Conservation (phyloP, 2,797 vertebrate genomes). For the Sebastolobus alascanus region DNA sequence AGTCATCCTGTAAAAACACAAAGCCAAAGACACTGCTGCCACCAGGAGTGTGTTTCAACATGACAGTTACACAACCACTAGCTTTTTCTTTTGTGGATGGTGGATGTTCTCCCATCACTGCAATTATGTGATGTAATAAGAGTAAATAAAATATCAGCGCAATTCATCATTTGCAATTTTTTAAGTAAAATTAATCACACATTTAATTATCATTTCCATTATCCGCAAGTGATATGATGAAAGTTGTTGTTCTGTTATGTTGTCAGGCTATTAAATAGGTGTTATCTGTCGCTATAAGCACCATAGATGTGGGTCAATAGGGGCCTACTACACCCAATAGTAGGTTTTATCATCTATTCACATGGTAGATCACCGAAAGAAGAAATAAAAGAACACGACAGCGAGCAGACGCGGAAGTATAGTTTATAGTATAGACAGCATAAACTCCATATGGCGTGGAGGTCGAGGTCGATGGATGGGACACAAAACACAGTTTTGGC, state of each 20-base stretch:
- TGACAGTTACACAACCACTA: constrained; percentile 61
- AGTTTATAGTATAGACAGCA: too few species aligned
- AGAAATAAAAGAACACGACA: too few species aligned
- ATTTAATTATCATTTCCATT: not conserved
- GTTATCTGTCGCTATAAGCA: too few species aligned
- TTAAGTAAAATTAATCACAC: not conserved
- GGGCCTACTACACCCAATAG: too few species aligned
- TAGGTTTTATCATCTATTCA: too few species aligned
- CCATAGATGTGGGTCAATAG: too few species aligned
- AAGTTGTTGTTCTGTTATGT: not conserved
- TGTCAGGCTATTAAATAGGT: too few species aligned
- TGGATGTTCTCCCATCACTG: not conserved
- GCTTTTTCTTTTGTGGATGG: not conserved
- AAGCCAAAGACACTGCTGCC: constrained; percentile 65
- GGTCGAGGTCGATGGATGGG: too few species aligned
- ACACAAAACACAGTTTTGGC: too few species aligned
- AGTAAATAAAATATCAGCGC: not conserved
- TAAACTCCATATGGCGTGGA: too few species aligned
- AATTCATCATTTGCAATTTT: constrained; percentile 17
- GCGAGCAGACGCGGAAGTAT: too few species aligned
- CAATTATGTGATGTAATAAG: constrained; percentile 36
- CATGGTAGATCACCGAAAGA: too few species aligned
- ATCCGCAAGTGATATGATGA: constrained; percentile 1
- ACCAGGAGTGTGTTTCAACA: constrained; percentile 66
- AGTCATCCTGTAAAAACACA: constrained; percentile 76